These are phyloP conservation scores for Rhadinocentrus ornatus DNA, from an alignment of 2,797 vertebrate species.

Conservation along the genomic window DNA sequence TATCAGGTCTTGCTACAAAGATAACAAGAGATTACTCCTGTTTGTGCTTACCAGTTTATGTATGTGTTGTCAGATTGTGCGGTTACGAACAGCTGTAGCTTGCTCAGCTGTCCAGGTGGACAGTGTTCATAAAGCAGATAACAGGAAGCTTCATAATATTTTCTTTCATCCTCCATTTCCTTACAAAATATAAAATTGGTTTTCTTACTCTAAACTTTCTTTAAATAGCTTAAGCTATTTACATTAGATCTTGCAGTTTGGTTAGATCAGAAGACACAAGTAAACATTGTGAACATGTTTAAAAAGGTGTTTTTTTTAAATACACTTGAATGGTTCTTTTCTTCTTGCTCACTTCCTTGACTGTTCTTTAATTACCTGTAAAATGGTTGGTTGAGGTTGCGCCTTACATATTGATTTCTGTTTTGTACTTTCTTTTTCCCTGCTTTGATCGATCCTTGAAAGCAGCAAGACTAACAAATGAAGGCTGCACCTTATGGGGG, in stretches of 20 bases:
- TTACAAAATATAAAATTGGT: background rate
- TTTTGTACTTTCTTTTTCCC: conserved; percentile 62
- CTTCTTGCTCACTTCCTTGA: conserved; percentile 24
- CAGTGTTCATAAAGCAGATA: conserved; percentile 67
- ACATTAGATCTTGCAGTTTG: conserved; percentile 22
- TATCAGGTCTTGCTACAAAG: conserved; percentile 59
- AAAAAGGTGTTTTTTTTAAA: conserved; percentile 6
- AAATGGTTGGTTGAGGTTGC: conserved; percentile 67
- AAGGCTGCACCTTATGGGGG: conserved; percentile 60
- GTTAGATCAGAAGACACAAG: conserved; percentile 18
- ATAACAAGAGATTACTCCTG: conserved; percentile 67
- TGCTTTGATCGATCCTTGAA: conserved; percentile 65
- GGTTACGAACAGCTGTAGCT: conserved; percentile 67
- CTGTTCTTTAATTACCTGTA: conserved; percentile 70
- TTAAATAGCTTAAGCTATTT: conserved; percentile 33
- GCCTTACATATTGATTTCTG: conserved; percentile 72
- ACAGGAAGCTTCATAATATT: conserved; percentile 54
- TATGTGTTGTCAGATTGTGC: conserved; percentile 62
- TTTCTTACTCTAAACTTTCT: conserved; percentile 1
- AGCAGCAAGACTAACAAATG: conserved; percentile 71
- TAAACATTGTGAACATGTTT: conserved; percentile 13
- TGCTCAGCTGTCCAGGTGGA: conserved; percentile 65
- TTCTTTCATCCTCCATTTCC: conserved; percentile 23
- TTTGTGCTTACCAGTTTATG: conserved; percentile 57
- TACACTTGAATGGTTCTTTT: conserved; percentile 13